phyloP scores from a whole-genome alignment of 30 jellyfish, hydroid and myxozoan genomes.

The Cassiopea xamachana region DNA sequence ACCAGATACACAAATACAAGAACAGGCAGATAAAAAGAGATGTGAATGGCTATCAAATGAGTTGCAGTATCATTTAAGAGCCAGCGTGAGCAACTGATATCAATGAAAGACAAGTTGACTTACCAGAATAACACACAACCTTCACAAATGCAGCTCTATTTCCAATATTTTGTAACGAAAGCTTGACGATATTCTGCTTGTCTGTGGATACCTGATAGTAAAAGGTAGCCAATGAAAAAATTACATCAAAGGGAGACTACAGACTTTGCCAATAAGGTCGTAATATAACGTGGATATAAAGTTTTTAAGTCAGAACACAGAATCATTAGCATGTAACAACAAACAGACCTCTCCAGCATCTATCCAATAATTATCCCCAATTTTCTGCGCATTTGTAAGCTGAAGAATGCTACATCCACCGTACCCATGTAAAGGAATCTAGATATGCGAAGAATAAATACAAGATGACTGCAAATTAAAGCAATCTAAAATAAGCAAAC shows the following conservation, averaged over 20 bases:
- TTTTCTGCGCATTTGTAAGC: conserved; percentile 58
- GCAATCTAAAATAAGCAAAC: too few species aligned
- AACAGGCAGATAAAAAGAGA: neutral
- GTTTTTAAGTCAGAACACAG: neutral
- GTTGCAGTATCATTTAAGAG: too few species aligned
- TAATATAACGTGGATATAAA: neutral
- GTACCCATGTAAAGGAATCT: conserved; percentile 75
- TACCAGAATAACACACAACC: conserved; percentile 82
- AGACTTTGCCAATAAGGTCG: too few species aligned
- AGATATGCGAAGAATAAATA: neutral
- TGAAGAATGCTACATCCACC: conserved; percentile 67
- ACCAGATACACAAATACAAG: neutral
- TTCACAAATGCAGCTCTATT: conserved; percentile 86
- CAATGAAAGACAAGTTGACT: neutral
- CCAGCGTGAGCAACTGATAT: neutral
- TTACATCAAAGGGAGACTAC: neutral
- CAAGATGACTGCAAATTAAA: neutral
- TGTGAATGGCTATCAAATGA: too few species aligned
- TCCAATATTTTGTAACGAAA: conserved; percentile 80
- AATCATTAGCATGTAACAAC: neutral
- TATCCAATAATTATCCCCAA: conserved; percentile 63
- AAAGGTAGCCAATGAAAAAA: neutral
- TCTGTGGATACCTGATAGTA: conserved; percentile 51
- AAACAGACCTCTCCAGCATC: conserved; percentile 66
- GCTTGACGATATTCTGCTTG: conserved; percentile 50